Evolutionary conservation across 2,888 invertebrate genomes (phyloP), one percentile per base, ranked within the genome.

Genomic region (Plusia festucae): DNA sequence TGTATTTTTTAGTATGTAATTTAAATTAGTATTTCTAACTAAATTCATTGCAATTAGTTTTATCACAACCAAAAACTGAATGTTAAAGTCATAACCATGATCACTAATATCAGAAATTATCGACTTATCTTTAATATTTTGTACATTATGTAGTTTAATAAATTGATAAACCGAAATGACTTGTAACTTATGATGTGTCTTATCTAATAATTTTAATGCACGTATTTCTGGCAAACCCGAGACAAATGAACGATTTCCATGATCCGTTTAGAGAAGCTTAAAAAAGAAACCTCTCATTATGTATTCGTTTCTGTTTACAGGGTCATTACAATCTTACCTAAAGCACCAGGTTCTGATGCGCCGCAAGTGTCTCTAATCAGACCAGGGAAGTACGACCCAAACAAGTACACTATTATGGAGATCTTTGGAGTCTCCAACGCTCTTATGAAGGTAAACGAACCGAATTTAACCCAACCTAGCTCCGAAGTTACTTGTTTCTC

Each of bases 351-450:
- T 6, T 85, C 89, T 0, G 89, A 84, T 27, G 85, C 87, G 0
- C 95, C 96, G 0, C 90, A 95, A 56, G 90, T 96, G 0, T 85
- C 92, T 11, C 84, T 97, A 0, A 85, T 96, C 54, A 92, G 96
- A 13, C 92, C 95, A 0, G 96, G 95, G 1, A 81, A 75, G 13
- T 95, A 94, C 66, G 87, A 96, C 79, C 89, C 96, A 0, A 88
- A 90, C 34, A 91, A 90, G 78, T 85, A 85, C 61, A 68, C 79
- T 20, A 86, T 93, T 15, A 24, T 81, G n/a, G 91, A 93, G 22
- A 58, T 91, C 0, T 79, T 90, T 60, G 70, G 87, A 2, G 88
- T 86, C 4, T 66, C 84, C 1, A 82, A 79, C 60, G 49, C 80
- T 2, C 22, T 92, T 49, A 87, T 87, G 68, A 90, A 82, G 86